These are phyloP conservation scores for Chelidonichthys spinosus DNA, from an alignment of 2,797 vertebrate genomes.

Conservation along the genomic window DNA sequence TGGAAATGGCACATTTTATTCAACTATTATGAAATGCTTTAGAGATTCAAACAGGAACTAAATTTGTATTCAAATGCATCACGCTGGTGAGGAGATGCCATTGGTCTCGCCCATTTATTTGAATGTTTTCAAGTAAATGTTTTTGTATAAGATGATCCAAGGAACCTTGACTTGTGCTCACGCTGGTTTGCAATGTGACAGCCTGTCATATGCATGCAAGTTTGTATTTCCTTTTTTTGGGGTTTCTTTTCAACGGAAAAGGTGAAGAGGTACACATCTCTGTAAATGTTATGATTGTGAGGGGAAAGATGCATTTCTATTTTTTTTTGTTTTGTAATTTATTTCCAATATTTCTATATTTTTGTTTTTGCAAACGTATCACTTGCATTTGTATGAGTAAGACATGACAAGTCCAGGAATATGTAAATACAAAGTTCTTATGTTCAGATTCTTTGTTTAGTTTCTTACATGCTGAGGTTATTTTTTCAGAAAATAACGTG, in stretches of 20 bases:
- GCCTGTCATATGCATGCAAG: constrained; percentile 61
- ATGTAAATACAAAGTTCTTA: constrained; percentile 83
- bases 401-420: constrained; percentile 89
- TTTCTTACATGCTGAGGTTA: constrained; percentile 94
- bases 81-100: constrained; percentile 21
- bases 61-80: constrained; percentile 46
- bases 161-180: constrained; percentile 66
- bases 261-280: constrained; percentile 24
- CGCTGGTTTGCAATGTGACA: constrained; percentile 58
- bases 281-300: constrained; percentile 56
- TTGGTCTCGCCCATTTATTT: constrained; percentile 43
- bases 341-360: constrained; percentile 77
- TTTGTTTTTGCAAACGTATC: constrained; percentile 83
- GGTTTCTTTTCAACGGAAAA: constrained; percentile 23
- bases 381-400: constrained; percentile 94
- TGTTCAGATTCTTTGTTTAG: constrained; percentile 92
- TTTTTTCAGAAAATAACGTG: constrained; percentile 94
- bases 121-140: constrained; percentile 66
- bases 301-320: constrained; percentile 68
- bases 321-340: constrained; percentile 79
- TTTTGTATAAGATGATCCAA: constrained; percentile 50
- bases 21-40: constrained; percentile 53
- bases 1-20: constrained; percentile 57
- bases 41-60: constrained; percentile 55
- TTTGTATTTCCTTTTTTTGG: constrained; percentile 44